Evolutionary conservation across 1,140 invertebrate genomes (phyloP), one percentile per base, ranked within the genome.

Genomic region (Melanaphis sacchari): DNA sequence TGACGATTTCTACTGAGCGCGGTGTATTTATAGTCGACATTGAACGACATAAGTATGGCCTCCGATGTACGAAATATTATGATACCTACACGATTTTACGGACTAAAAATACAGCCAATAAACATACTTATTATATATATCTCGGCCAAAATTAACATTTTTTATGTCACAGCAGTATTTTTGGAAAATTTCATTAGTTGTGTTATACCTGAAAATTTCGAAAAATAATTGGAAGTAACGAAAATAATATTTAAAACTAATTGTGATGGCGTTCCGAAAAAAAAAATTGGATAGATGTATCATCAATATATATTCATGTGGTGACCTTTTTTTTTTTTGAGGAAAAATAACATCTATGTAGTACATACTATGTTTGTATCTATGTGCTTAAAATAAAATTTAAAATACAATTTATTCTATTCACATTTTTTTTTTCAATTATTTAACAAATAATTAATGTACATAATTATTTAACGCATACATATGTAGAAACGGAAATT

Each of bases 21-120:
- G 15, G n/a, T 76, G 59, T 76, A 76, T 76, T 76, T 76, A n/a
- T 76, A 76, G 59, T n/a, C 59, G 59, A 76, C 59, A 76, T 76
- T 76, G 59, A n/a, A 76, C 59, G 59, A 76, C 59, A 18, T n/a
- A n/a, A 76, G 59, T 15, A 76, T 2, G 15, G 59, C 31, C 59
- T 76, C 59, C 15, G 59, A 76, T n/a, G 59, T n/a, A n/a, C 15
- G 15, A 76, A 18, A 66, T 66, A 66, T 66, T 66, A n/a, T 18
- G 6, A 76, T 76, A n/a, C 59, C 59, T 76, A 76, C 59, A 15
- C 59, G n/a, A 76, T 76, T 76, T 36, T n/a, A 76, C n/a, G 59
- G 15, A 76, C 59, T 76, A 76, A 76, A 76, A 76, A 76, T 76
- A 76, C 31, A n/a, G 59, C 59, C 59, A 76, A 76, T 76, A 76